Percentiles rank a stretch among this genome's conserved stretches.
Evolutionary conservation across 1,140 invertebrate species (phyloP).

Genomic region (Latrodectus geometricus): DNA sequence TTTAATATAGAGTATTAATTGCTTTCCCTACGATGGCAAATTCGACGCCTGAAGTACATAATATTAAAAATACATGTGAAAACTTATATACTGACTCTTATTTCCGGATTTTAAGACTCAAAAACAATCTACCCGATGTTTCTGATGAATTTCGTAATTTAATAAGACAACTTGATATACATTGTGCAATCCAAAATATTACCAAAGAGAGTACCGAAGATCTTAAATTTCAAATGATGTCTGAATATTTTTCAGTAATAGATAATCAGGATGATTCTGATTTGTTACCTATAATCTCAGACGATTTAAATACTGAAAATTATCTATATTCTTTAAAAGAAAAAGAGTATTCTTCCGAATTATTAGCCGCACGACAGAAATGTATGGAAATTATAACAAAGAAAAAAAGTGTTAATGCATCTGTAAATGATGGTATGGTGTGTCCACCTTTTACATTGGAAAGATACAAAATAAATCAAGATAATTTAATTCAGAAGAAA

Average conservation of each 20-base stretch:
- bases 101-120: neutral
- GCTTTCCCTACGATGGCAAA: too few species aligned
- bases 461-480: too few species aligned
- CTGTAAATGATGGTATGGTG: too few species aligned
- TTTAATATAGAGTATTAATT: too few species aligned
- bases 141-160: constrained; percentile 17
- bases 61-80: neutral
- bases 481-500: too few species aligned
- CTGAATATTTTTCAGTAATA: constrained; percentile 17
- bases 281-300: constrained; percentile 10
- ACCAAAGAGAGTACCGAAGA: neutral
- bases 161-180: neutral
- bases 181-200: constrained; percentile 3
- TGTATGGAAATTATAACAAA: too few species aligned
- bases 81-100: constrained; percentile 33
- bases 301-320: neutral
- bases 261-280: neutral
- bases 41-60: neutral
- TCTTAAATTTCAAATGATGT: constrained; percentile 12
- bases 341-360: too few species aligned
- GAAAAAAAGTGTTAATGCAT: too few species aligned
- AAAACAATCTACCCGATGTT: neutral
- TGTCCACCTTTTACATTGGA: too few species aligned
- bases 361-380: too few species aligned
- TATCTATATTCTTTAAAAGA: too few species aligned